Percentiles rank a stretch among this genome's conserved stretches.
phyloP scores from a whole-genome alignment of 2,113 vertebrate species.

The Todiramphus chloris region DNA sequence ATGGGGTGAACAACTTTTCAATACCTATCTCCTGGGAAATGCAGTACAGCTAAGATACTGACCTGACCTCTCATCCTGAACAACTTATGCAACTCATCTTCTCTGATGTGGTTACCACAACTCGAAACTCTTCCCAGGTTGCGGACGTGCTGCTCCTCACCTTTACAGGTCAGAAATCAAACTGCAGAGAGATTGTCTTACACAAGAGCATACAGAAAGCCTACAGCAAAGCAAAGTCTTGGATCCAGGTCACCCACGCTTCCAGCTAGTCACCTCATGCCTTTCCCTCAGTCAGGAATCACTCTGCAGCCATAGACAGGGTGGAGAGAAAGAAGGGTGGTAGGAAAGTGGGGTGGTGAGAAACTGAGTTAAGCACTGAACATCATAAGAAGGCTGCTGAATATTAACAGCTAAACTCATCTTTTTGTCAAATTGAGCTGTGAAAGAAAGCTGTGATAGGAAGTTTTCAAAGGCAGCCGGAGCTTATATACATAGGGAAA shows the following conservation, averaged over 20 bases:
- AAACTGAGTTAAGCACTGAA: background rate
- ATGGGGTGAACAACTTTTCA: background rate
- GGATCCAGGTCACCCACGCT: background rate
- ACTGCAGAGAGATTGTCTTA: background rate
- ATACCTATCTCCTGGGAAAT: background rate
- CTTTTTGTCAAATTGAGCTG: background rate
- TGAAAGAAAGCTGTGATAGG: background rate
- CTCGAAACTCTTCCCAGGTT: fast-evolving
- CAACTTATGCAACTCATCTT: background rate
- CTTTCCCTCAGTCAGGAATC: background rate
- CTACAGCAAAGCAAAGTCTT: background rate
- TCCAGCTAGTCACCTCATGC: background rate
- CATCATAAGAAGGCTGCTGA: background rate
- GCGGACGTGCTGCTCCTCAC: background rate
- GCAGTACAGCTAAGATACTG: background rate
- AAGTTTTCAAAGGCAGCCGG: background rate
- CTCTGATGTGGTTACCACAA: background rate
- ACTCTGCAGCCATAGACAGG: background rate
- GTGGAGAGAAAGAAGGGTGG: background rate
- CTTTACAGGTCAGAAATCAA: background rate
- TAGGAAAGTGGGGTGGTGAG: background rate
- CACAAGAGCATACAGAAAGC: background rate
- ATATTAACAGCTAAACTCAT: background rate
- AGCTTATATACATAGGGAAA: background rate
- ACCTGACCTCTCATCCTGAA: background rate